Base-by-base conservation (phyloP, 1,140 invertebrate genomes). In the Cydia fagiglandana region DNA sequence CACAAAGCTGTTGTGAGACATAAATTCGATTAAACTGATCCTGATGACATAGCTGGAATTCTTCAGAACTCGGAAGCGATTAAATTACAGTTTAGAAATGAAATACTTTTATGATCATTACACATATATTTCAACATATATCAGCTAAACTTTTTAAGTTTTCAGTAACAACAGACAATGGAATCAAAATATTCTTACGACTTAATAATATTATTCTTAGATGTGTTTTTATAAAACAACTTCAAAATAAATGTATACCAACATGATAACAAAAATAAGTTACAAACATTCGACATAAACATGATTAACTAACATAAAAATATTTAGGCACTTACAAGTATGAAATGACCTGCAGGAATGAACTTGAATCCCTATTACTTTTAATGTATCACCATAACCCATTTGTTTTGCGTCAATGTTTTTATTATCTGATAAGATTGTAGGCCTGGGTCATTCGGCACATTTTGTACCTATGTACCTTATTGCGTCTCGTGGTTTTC, bases 101-200 rank as follows among this genome's bases (percentile, higher is more conserved):
- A 61, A 61, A 61, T 24, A 61, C 56, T 24, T 61, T 24, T 61
- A 5, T 24, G 3, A 61, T 24, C 20, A 24, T 61, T 24, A 61
- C 56, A 61, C 17, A 61, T 61, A 10, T 61, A 61, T 61, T 61
- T 61, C 20, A 61, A 61, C 56, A 61, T 24, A 61, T 61, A 61
- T 61, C 20, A 61, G 56, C 20, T 61, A 24, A 61, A 61, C 56
- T 61, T 61, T 61, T 24, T 24, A 61, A 61, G 56, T 61, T 24
- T 24, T 61, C 20, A 3, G 50, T 53, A 53, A 61, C 56, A 61
- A 61, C 56, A 61, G 15, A 61, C 56, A 24, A 61, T 61, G 56
- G 56, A 61, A 61, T 61, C 20, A 61, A 24, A 61, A 24, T 24
- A 24, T 61, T 20, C 56, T 61, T 61, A 61, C n/a, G 20, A 12